Evolutionary conservation across 2,797 vertebrate genomes (phyloP), one percentile per base, ranked within the genome.

Genomic region (Cyprinodon diabolis): DNA sequence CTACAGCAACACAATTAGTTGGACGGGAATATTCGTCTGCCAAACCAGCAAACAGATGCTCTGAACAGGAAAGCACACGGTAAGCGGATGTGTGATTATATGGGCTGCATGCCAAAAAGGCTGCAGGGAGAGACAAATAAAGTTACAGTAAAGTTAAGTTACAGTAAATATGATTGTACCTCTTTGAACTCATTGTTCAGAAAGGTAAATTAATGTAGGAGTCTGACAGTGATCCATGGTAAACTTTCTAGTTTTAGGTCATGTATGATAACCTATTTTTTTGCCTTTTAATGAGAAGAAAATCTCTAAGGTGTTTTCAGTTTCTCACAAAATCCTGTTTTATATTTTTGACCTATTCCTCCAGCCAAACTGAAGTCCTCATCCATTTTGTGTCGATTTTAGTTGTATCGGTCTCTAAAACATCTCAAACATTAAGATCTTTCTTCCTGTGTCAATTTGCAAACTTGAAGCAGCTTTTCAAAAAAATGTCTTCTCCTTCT

Each of bases 11-110:
- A 23, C 43, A n/a, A 43, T 43, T 19, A 51, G 35, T 30, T 72
- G 15, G 23, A n/a, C 21, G 23, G n/a, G 51, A 48, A 49, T 56
- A 47, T 71, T 71, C 11, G 30, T 30, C 30, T 30, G 1, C 13
- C 6, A n/a, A 71, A 35, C 35, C 54, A 40, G 45, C 47, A 35
- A 58, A 58, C 35, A 15, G 13, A 57, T 10, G 5, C 25, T 17
- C n/a, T 30, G 19, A 67, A 47, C 5, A 65, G 58, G 23, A 23
- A 30, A 66, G 35, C 69, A 60, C 69, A 71, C 56, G 55, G 69
- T 49, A 45, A 45, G 55, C 17, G 23, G 43, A 37, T 43, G 70
- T 40, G 12, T 72, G 58, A 54, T 52, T 49, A 19, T 37, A 43
- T 72, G 30, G 70, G 47, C 58, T 63, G 13, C 57, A 72, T 63